These are phyloP conservation scores for Leptosomus discolor DNA, from an alignment of 2,113 vertebrate genomes.

Conservation along the genomic window DNA sequence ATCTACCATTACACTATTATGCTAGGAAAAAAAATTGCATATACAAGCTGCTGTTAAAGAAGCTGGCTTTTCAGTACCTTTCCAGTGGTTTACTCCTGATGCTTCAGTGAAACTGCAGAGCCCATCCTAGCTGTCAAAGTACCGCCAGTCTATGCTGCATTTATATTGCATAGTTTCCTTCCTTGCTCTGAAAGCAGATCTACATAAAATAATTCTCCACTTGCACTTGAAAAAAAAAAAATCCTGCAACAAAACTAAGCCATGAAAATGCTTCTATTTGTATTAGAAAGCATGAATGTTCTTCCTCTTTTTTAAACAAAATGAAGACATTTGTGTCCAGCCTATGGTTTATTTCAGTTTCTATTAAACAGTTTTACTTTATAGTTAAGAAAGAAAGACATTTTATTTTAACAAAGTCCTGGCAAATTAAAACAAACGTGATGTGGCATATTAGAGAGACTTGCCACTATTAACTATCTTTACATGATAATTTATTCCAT, in stretches of 20 bases:
- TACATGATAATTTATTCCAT: conserved; percentile 26
- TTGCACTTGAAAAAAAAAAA: background rate
- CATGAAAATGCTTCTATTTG: background rate
- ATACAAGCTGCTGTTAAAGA: background rate
- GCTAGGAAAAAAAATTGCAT: background rate
- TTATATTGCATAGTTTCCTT: background rate
- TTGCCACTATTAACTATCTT: conserved; percentile 16
- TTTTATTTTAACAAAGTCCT: conserved; percentile 8
- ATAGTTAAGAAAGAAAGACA: conserved; percentile 24
- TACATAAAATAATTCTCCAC: background rate
- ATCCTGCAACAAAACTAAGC: background rate
- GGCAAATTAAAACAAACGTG: background rate
- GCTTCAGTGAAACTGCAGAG: background rate
- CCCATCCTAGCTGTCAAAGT: background rate
- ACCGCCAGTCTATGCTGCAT: background rate
- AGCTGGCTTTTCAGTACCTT: background rate
- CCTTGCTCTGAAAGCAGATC: background rate
- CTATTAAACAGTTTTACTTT: background rate
- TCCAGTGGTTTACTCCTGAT: background rate
- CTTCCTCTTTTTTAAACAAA: background rate
- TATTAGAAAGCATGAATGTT: background rate
- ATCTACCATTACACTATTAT: background rate
- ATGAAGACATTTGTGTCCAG: background rate
- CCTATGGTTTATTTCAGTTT: background rate
- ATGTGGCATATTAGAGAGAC: background rate